phyloP scores from a whole-genome alignment of 1,140 invertebrate genomes.

The Eumeta japonica region DNA sequence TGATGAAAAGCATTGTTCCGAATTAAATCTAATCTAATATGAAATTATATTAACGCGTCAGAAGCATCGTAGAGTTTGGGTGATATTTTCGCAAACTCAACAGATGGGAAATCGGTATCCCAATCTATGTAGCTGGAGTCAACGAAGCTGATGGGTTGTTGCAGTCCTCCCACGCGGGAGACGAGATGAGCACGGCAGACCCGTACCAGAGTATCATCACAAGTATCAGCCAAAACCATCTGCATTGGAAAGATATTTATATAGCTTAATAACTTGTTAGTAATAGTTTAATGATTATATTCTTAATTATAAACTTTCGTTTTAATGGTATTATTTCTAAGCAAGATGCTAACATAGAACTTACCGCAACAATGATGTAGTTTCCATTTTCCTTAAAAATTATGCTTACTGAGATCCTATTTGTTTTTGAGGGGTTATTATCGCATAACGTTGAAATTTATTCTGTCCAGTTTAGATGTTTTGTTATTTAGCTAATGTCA shows the following conservation, averaged over 20 bases:
- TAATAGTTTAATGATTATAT: neutral
- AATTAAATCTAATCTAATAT: neutral
- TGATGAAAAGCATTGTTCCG: no score
- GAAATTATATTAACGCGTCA: constrained; percentile 51
- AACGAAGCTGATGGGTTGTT: constrained; percentile 66
- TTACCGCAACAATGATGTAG: no score
- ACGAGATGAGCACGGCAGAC: constrained; percentile 59
- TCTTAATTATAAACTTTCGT: neutral
- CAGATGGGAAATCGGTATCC: constrained; percentile 66
- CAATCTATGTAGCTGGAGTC: constrained; percentile 69
- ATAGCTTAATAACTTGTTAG: neutral
- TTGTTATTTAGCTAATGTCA: no score
- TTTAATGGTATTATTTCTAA: no score
- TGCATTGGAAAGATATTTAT: constrained; percentile 15
- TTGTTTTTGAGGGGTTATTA: no score
- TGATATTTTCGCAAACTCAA: constrained; percentile 64
- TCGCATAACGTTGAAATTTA: no score
- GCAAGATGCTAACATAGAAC: no score
- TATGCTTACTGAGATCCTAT: no score
- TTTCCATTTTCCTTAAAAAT: no score
- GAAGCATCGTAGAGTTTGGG: constrained; percentile 60
- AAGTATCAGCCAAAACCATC: constrained; percentile 64
- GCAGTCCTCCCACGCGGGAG: constrained; percentile 58
- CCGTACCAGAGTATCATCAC: constrained; percentile 64
- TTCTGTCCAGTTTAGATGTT: no score